These are phyloP conservation scores for Suillia variegata DNA, from an alignment of 2,888 invertebrate genomes.

Conservation along the genomic window DNA sequence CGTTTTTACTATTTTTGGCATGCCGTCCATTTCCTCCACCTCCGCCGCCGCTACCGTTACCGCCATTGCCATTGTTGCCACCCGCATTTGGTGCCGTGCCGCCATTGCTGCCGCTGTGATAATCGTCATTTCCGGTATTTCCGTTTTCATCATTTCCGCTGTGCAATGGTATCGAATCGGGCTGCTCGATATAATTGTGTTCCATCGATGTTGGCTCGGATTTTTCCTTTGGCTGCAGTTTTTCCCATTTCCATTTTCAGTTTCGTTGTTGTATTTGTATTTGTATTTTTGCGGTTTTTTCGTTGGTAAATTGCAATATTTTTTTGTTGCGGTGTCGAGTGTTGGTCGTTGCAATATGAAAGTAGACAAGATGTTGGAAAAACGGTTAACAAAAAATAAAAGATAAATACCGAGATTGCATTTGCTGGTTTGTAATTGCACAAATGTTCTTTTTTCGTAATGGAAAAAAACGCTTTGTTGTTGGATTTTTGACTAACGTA, in stretches of 20 bases:
- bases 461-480: too few species aligned
- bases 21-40: slow-evolving; percentile 19
- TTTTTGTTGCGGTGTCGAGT: slow-evolving; percentile 28
- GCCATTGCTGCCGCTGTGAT: slow-evolving; percentile 48
- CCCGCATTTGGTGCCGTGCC: slow-evolving; percentile 29
- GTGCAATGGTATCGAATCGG: slow-evolving; percentile 59
- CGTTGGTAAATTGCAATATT: slow-evolving; percentile 12
- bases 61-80: slow-evolving; percentile 31
- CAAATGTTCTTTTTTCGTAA: too few species aligned
- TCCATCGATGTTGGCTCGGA: slow-evolving; percentile 57
- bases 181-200: slow-evolving; percentile 60
- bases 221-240: slow-evolving; percentile 52
- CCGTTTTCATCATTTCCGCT: slow-evolving; percentile 60
- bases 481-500: too few species aligned
- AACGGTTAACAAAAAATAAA: slow-evolving; percentile 26
- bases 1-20: slow-evolving; percentile 17
- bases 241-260: slow-evolving; percentile 31
- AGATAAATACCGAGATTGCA: slow-evolving; percentile 51
- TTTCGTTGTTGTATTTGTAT: slow-evolving; percentile 25
- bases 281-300: slow-evolving; percentile 30
- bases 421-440: slow-evolving; percentile 39
- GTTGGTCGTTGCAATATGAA: slow-evolving; percentile 28
- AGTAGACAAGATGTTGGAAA: slow-evolving; percentile 40
- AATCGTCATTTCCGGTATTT: slow-evolving; percentile 60
- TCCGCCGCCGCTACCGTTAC: slow-evolving; percentile 25